Conservation (phyloP, 2,113 vertebrate species). For the Oplegnathus fasciatus region DNA sequence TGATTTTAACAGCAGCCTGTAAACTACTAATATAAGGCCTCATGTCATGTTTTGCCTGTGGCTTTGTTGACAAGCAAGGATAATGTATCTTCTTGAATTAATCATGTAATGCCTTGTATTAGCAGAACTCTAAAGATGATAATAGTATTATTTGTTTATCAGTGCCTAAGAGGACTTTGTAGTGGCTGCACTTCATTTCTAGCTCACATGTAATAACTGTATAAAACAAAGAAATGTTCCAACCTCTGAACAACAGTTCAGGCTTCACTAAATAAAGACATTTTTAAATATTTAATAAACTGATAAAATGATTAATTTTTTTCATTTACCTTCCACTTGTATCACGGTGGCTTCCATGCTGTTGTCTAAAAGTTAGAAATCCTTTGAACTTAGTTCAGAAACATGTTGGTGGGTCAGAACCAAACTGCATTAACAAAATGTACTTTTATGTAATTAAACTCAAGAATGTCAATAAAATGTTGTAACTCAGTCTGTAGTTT, state of each 20-base stretch:
- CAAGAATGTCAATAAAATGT: slow-evolving; percentile 72
- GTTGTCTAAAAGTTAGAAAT: slow-evolving; percentile 41
- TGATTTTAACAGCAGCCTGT: too few species aligned
- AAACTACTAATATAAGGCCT: too few species aligned
- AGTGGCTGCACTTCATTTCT: slow-evolving; percentile 29
- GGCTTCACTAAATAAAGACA: not conserved
- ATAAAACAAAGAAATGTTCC: slow-evolving; percentile 4
- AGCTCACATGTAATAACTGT: slow-evolving; percentile 27
- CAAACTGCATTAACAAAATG: slow-evolving; percentile 52
- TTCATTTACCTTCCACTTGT: not conserved
- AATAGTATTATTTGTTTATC: slow-evolving; percentile 1
- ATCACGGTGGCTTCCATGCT: slow-evolving; percentile 23
- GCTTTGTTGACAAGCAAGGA: too few species aligned
- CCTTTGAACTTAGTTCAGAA: slow-evolving; percentile 5
- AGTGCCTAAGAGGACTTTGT: slow-evolving; percentile 34
- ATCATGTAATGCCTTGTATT: slow-evolving; percentile 35
- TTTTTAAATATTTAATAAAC: slow-evolving; percentile 17
- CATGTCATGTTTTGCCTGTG: too few species aligned
- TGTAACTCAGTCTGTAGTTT: slow-evolving; percentile 2
- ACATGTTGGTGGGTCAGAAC: slow-evolving; percentile 47
- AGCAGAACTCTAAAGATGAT: not conserved
- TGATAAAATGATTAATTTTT: slow-evolving; percentile 28
- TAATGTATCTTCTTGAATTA: slow-evolving; percentile 28
- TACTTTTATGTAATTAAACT: slow-evolving; percentile 65
- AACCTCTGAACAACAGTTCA: not conserved